Evolutionary conservation across 2,797 vertebrate species (phyloP).

Genomic region (Todus mexicanus): DNA sequence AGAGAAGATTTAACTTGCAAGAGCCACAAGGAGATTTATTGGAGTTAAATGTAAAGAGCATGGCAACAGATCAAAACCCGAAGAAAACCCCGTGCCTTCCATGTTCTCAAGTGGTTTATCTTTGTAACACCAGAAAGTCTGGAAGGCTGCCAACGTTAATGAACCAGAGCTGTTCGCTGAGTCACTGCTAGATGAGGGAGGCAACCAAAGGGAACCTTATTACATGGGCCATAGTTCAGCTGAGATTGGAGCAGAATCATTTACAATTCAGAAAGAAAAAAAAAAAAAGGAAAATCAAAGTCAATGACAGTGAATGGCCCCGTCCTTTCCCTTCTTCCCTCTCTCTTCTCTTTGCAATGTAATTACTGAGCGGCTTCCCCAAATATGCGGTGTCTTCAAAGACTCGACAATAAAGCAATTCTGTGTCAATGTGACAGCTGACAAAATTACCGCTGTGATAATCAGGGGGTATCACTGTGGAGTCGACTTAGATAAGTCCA

Average conservation of each 20-base stretch:
- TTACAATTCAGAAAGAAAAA: not conserved
- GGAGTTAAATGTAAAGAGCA: not conserved
- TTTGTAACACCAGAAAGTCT: constrained; percentile 1
- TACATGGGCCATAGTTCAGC: not conserved
- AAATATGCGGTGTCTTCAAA: not conserved
- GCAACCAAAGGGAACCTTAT: constrained; percentile 22
- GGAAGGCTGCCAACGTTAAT: constrained; percentile 25
- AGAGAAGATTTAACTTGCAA: not conserved
- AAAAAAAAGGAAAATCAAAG: not conserved
- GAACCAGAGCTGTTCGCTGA: constrained; percentile 54
- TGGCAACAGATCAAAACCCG: not conserved
- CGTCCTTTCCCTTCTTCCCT: not conserved
- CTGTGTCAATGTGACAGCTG: not conserved
- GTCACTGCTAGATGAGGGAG: constrained; percentile 23
- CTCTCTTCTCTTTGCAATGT: not conserved
- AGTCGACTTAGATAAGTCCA: not conserved
- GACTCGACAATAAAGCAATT: not conserved
- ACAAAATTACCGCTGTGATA: not conserved
- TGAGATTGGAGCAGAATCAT: not conserved
- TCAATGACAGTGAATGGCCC: not conserved
- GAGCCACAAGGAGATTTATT: not conserved
- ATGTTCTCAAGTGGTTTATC: constrained; percentile 13
- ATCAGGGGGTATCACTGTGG: not conserved
- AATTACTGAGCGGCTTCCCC: not conserved
- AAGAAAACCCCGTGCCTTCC: not conserved